phyloP scores from a whole-genome alignment of 35 echinoderm and acorn worm genomes.

The Ptychodera flava region DNA sequence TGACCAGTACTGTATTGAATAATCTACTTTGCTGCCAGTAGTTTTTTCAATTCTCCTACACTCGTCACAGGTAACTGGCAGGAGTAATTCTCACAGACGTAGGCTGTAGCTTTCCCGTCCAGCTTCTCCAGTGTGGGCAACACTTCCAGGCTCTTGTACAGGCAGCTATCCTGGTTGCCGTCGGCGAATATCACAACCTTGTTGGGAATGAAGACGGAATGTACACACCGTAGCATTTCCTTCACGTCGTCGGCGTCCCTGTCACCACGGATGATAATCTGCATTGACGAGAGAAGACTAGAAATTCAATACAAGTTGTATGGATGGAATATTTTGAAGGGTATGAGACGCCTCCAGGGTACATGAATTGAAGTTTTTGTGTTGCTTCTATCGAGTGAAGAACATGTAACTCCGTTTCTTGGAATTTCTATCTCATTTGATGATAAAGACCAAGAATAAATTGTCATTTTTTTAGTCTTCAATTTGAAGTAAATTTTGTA shows the following conservation, averaged over 20 bases:
- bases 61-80: slow-evolving; percentile 80
- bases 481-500: too few relatives aligned
- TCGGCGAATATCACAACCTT: slow-evolving; percentile 80
- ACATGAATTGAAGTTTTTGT: too few relatives aligned
- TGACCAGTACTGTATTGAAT: too few relatives aligned
- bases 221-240: slow-evolving; percentile 54
- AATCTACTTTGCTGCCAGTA: too few relatives aligned
- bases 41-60: slow-evolving; percentile 34
- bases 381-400: too few relatives aligned
- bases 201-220: slow-evolving; percentile 73
- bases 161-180: slow-evolving; percentile 48
- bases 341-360: too few relatives aligned
- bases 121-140: slow-evolving; percentile 57
- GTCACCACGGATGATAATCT: slow-evolving; percentile 91
- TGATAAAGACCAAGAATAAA: too few relatives aligned
- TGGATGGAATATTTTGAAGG: too few relatives aligned
- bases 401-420: too few relatives aligned
- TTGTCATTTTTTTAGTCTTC: too few relatives aligned
- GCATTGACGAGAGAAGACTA: background rate
- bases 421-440: too few relatives aligned
- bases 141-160: slow-evolving; percentile 53
- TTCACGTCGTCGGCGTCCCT: slow-evolving; percentile 43
- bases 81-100: slow-evolving; percentile 89
- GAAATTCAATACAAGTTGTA: too few relatives aligned
- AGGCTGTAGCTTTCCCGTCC: slow-evolving; percentile 76